Percentiles rank a stretch among this genome's conserved stretches.
Evolutionary conservation across 2,113 vertebrate genomes (phyloP).

Genomic region (Chauna torquata): DNA sequence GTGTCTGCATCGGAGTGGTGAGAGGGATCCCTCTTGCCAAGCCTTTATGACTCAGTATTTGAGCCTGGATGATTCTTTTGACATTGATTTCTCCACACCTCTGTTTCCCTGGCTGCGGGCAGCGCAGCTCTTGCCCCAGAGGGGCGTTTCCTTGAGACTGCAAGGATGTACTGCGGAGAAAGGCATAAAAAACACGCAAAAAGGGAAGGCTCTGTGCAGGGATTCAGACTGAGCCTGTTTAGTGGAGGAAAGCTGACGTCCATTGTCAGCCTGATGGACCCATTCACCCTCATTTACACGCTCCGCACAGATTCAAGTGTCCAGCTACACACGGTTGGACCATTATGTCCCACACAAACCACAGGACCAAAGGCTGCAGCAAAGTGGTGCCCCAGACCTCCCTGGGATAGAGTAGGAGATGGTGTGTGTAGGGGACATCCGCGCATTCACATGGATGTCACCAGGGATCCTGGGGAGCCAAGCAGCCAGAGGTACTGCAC

Average conservation of each 20-base stretch:
- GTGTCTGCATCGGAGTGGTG: not conserved
- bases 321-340: not conserved
- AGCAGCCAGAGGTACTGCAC: not conserved
- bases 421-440: not conserved
- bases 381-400: not conserved
- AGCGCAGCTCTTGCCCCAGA: fast-evolving
- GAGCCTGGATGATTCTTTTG: not conserved
- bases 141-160: not conserved
- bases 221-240: not conserved
- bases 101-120: not conserved
- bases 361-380: not conserved
- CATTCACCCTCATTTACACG: not conserved
- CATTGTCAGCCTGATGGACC: not conserved
- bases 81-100: not conserved
- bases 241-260: not conserved
- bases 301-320: not conserved
- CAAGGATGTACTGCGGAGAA: not conserved
- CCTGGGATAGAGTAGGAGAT: not conserved
- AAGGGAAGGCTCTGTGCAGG: not conserved
- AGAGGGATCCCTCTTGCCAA: not conserved
- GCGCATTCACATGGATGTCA: fast-evolving
- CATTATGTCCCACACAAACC: not conserved
- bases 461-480: not conserved
- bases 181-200: not conserved
- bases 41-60: not conserved